These are phyloP conservation scores for Philereme transversata DNA, from an alignment of 2,888 invertebrate genomes.

Conservation along the genomic window DNA sequence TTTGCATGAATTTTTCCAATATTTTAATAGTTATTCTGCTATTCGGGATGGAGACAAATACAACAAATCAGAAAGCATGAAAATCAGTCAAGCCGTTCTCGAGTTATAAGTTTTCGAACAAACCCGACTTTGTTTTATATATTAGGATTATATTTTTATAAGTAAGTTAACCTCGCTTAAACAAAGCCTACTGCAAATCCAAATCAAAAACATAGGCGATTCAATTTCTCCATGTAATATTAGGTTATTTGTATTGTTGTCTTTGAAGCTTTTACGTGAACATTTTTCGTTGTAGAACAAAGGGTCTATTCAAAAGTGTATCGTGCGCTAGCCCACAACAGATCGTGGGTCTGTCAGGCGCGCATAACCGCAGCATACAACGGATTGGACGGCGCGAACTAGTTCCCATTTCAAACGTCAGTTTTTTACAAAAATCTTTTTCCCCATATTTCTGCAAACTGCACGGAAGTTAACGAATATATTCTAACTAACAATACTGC, in stretches of 20 bases:
- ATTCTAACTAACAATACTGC: conserved; percentile 31
- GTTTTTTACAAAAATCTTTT: conserved; percentile 49
- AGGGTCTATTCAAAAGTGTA: conserved; percentile 67
- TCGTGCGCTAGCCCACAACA: conserved; percentile 63
- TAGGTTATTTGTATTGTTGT: conserved; percentile 47
- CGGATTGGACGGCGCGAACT: conserved; percentile 52
- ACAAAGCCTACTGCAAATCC: not conserved
- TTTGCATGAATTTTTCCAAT: too few species aligned
- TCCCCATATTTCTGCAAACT: conserved; percentile 39
- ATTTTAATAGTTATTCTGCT: too few species aligned
- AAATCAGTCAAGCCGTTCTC: too few species aligned
- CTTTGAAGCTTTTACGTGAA: conserved; percentile 51
- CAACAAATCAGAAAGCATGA: too few species aligned
- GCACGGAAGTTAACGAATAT: conserved; percentile 33
- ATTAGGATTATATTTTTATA: too few species aligned
- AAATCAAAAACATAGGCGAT: conserved; percentile 25
- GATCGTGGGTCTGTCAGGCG: conserved; percentile 70
- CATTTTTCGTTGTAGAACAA: conserved; percentile 62
- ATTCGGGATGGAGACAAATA: too few species aligned
- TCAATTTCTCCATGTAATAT: conserved; percentile 36
- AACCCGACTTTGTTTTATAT: too few species aligned
- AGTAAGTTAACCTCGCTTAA: too few species aligned
- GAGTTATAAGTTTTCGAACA: too few species aligned
- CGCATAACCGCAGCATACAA: conserved; percentile 68
- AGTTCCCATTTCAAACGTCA: conserved; percentile 46